These are phyloP conservation scores for Falcaria lacertinaria DNA, from an alignment of 2,888 invertebrate species.

Conservation along the genomic window DNA sequence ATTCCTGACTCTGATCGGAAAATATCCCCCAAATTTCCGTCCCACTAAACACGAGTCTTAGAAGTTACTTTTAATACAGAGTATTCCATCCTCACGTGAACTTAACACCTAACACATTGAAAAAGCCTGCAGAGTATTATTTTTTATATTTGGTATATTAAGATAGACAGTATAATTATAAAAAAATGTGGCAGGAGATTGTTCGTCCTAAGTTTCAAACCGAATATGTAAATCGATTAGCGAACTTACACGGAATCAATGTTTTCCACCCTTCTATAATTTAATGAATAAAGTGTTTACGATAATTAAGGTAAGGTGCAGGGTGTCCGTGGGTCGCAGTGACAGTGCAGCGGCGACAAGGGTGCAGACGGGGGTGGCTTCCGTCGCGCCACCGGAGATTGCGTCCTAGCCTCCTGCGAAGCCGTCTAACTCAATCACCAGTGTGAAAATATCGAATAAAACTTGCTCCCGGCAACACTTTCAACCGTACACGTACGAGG, in stretches of 20 bases:
- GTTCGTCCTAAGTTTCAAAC: too few relatives aligned
- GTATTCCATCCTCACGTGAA: background rate
- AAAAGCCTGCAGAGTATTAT: too few relatives aligned
- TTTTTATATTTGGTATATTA: too few relatives aligned
- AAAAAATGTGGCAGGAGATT: too few relatives aligned
- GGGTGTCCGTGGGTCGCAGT: conserved; percentile 24
- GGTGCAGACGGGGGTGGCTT: conserved; percentile 31
- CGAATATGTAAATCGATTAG: too few relatives aligned
- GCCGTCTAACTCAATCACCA: conserved; percentile 71
- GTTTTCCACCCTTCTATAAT: conserved; percentile 8
- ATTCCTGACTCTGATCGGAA: conserved; percentile 62
- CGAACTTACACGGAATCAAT: too few relatives aligned
- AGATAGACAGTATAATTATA: too few relatives aligned
- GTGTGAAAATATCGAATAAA: conserved; percentile 71
- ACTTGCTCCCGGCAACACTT: conserved; percentile 53
- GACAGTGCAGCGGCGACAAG: conserved; percentile 25
- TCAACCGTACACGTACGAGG: conserved; percentile 47
- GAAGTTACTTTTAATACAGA: background rate
- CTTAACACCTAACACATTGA: too few relatives aligned
- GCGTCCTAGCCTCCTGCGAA: conserved; percentile 69
- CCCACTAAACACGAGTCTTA: conserved; percentile 16
- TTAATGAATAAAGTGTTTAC: conserved; percentile 30
- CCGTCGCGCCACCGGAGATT: conserved; percentile 69
- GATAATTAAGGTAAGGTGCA: conserved; percentile 35
- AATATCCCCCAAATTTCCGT: conserved; percentile 59